Conservation (phyloP, 2,113 vertebrate species). For the Anolis sagrei region DNA sequence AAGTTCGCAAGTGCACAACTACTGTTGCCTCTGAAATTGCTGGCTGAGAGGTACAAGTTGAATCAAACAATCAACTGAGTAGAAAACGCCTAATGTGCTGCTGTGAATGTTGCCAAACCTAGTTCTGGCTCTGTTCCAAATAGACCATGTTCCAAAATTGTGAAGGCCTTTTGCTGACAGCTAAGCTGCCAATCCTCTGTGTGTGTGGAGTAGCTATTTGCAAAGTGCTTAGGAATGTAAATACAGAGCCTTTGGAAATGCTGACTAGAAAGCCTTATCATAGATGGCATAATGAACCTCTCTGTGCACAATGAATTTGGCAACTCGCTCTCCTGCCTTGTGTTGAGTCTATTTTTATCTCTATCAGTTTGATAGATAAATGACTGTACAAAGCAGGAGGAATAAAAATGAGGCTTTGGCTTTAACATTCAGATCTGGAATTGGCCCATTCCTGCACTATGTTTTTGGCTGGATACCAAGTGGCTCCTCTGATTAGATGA, state of each 20-base stretch:
- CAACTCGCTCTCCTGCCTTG: constrained; percentile 35
- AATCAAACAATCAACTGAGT: constrained; percentile 39
- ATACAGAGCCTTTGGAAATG: constrained; percentile 54
- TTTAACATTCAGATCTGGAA: constrained; percentile 5
- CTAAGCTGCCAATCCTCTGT: constrained; percentile 42
- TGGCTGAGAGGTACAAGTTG: constrained; percentile 30
- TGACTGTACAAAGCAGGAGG: constrained; percentile 35
- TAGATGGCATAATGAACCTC: constrained; percentile 44
- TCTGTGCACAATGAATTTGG: constrained; percentile 51
- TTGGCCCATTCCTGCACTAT: constrained; percentile 1
- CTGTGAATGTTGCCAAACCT: constrained; percentile 44
- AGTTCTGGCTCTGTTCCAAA: constrained; percentile 34
- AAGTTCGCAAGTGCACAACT: constrained; percentile 11
- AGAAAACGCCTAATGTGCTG: constrained; percentile 12
- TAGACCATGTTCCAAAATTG: constrained; percentile 39
- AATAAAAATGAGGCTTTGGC: constrained; percentile 37
- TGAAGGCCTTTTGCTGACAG: constrained; percentile 31
- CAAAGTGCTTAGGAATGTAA: constrained; percentile 62
- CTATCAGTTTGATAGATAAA: constrained; percentile 22
- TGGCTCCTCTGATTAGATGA: constrained; percentile 17
- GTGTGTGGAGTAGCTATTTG: constrained; percentile 46
- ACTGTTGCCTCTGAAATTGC: constrained; percentile 29
- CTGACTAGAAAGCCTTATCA: constrained; percentile 57
- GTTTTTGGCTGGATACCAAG: constrained; percentile 24
- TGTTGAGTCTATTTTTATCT: constrained; percentile 39